Base-by-base conservation (phyloP, 2,797 vertebrate species). In the Pogonophryne albipinna region DNA sequence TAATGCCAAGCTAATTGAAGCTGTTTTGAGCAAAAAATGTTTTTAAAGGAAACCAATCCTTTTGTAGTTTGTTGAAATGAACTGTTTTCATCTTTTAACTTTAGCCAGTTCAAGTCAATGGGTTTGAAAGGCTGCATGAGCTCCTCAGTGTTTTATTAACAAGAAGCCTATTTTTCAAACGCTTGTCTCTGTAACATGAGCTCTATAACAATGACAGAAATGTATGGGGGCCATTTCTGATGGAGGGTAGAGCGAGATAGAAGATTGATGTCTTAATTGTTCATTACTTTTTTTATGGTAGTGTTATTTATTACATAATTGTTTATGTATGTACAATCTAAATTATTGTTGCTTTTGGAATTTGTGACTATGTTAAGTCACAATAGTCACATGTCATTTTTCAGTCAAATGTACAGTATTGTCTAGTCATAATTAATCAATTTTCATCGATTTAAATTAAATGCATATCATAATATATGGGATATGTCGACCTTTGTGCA, bases 211-310 rank as follows among this genome's bases (percentile, higher is more conserved):
- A 14, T 42, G 23, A 8, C 9, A 66, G 9, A 62, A 15, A 20
- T 59, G n/a, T 13, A 49, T 34, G 53, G 56, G 51, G 23, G 15
- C 27, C 34, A 74, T 15, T 46, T 65, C 56, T 61, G n/a, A 51
- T 19, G 11, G 27, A 27, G 44, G 3, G 34, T 12, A 20, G 15
- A 10, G 41, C 4, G 42, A 10, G 2, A 8, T 4, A 23, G 13
- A 66, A 20, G 34, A 45, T 55, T 67, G 15, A 57, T 3, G 10
- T 55, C 4, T 61, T 57, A 19, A 52, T 15, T 66, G 11, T 51
- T 64, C 20, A 20, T 57, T 27, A 23, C 31, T 11, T 1, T 45
- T 8, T 55, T 27, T 4, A 65, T 65, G 41, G n/a, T 12, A 19
- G 41, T 46, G 16, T n/a, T 23, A 14, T 31, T 16, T 51, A n/a